phyloP scores from a whole-genome alignment of 2,113 vertebrate species.

The Motacilla tschutschensis region DNA sequence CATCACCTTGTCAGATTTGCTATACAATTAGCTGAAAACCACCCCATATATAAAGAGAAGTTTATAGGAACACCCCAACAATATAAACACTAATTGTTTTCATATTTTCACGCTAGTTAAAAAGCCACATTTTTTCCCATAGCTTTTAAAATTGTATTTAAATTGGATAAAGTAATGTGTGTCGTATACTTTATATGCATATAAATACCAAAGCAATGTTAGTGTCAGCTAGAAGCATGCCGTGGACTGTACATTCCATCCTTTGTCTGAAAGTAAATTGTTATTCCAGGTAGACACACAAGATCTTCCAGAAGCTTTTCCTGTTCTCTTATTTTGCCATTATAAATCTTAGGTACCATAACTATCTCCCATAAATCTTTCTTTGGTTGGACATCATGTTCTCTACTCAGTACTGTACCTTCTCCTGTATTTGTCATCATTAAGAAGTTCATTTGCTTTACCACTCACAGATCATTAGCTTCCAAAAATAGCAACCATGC shows the following conservation, averaged over 20 bases:
- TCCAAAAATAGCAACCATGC: neutral
- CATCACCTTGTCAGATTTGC: neutral
- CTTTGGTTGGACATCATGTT: neutral
- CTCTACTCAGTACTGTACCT: neutral
- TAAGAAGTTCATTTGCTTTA: slow-evolving; percentile 34
- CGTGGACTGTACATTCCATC: neutral
- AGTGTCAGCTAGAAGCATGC: neutral
- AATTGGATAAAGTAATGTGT: neutral
- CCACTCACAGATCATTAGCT: neutral
- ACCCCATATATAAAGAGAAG: too few relatives aligned
- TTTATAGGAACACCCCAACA: neutral
- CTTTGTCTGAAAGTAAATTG: neutral
- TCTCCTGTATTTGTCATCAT: slow-evolving; percentile 17
- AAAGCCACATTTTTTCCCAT: neutral
- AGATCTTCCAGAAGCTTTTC: neutral
- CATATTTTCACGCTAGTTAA: neutral
- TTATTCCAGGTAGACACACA: neutral
- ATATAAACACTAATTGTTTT: neutral
- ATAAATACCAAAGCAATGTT: neutral
- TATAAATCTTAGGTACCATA: neutral
- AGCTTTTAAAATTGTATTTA: neutral
- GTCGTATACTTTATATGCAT: neutral
- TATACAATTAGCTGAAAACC: neutral
- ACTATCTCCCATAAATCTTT: slow-evolving; percentile 2
- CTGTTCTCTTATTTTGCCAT: neutral